Percentiles rank a stretch among this genome's conserved stretches.
These are phyloP conservation scores for Trichomycterus rosablanca DNA, from an alignment of 2,113 vertebrate species.

Conservation along the genomic window DNA sequence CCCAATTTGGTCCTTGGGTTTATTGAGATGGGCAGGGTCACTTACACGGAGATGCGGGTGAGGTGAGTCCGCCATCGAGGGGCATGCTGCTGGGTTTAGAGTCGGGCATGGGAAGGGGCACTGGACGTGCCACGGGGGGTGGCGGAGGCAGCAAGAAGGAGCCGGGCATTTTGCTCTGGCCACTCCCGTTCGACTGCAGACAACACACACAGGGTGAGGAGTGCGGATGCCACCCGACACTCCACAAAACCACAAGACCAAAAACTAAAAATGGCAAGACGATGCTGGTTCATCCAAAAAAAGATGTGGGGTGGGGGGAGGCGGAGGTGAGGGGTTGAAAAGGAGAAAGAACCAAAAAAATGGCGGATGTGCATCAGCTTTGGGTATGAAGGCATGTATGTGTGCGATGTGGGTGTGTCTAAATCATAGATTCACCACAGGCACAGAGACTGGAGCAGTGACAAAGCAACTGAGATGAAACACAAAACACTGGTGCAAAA, in stretches of 20 bases:
- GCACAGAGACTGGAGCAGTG: conserved; percentile 53
- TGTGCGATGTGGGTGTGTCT: conserved; percentile 38
- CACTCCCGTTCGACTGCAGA: conserved; percentile 94
- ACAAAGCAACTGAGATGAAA: conserved; percentile 49
- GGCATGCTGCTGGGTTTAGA: conserved; percentile 95
- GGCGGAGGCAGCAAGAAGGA: conserved; percentile 95
- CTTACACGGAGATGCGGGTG: conserved; percentile 95
- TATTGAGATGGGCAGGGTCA: conserved; percentile 60
- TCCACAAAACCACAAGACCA: conserved; percentile 50
- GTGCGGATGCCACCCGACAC: conserved; percentile 72
- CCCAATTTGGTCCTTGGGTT: conserved; percentile 37
- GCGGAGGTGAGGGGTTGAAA: conserved; percentile 46
- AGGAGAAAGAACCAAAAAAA: conserved; percentile 63
- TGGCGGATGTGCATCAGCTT: conserved; percentile 61
- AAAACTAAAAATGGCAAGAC: conserved; percentile 34
- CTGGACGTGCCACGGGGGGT: conserved; percentile 94
- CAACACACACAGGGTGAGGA: conserved; percentile 92
- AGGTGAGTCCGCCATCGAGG: conserved; percentile 89
- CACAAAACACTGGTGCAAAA: conserved; percentile 25
- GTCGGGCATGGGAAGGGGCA: conserved; percentile 97
- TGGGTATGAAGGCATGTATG: conserved; percentile 61
- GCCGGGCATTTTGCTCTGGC: conserved; percentile 95
- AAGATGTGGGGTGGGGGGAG: conserved; percentile 45
- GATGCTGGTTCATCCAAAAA: conserved; percentile 54
- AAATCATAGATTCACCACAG: conserved; percentile 63